Conservation (phyloP, 1,140 invertebrate genomes). For the Zaprionus lachaisei region DNA sequence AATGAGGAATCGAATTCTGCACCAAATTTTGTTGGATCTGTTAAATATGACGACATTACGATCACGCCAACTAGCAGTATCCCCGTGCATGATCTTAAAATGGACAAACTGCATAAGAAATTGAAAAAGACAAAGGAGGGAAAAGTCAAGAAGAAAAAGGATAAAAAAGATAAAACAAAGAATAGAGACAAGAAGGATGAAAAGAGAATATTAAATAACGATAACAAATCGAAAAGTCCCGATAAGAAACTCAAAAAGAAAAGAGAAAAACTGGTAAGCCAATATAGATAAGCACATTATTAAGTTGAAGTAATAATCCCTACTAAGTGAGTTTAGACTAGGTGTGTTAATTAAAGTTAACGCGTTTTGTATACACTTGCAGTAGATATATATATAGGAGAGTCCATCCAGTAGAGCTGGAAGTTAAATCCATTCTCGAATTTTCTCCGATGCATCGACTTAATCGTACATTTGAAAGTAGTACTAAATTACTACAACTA, state of each 20-base stretch:
- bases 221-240: conserved; percentile 86
- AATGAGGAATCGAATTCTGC: conserved; percentile 38
- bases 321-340: too few species aligned
- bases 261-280: conserved; percentile 84
- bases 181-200: conserved; percentile 85
- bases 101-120: conserved; percentile 89
- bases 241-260: conserved; percentile 86
- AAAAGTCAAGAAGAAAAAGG: conserved; percentile 91
- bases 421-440: too few species aligned
- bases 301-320: neutral
- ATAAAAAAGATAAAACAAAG: conserved; percentile 89
- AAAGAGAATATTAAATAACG: conserved; percentile 4
- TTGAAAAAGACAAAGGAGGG: conserved; percentile 89
- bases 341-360: too few species aligned
- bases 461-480: too few species aligned
- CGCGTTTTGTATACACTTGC: too few species aligned
- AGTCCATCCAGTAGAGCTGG: too few species aligned
- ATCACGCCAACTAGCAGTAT: conserved; percentile 55
- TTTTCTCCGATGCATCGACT: too few species aligned
- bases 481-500: too few species aligned
- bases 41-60: conserved; percentile 64
- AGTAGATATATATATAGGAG: too few species aligned
- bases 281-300: neutral
- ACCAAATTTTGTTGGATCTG: conserved; percentile 18
- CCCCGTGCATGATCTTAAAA: conserved; percentile 77